phyloP scores from a whole-genome alignment of 2,797 vertebrate genomes.

The Thripadectes ignobilis region DNA sequence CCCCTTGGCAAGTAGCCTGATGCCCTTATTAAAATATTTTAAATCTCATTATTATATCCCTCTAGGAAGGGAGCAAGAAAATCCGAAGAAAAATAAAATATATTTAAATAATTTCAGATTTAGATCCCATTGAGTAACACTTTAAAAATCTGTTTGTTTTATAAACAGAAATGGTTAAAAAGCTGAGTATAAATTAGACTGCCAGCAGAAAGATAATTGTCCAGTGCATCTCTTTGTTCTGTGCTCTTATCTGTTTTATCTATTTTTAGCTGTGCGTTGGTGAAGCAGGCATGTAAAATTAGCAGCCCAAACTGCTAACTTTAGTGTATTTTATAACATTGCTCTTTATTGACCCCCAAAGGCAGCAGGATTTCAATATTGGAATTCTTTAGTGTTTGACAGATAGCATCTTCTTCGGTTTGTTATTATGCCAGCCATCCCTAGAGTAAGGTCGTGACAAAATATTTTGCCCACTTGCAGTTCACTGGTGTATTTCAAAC shows the following conservation, averaged over 20 bases:
- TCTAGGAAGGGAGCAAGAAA: background rate
- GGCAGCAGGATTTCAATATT: background rate
- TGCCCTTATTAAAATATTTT: conserved; percentile 17
- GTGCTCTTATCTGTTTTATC: conserved; percentile 34
- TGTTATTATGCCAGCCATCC: background rate
- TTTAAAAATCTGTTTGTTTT: background rate
- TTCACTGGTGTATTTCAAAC: background rate
- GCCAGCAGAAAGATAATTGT: conserved; percentile 15
- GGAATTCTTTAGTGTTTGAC: background rate
- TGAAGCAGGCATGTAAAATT: conserved; percentile 20
- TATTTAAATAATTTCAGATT: background rate
- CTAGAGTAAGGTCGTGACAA: background rate
- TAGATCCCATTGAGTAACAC: background rate
- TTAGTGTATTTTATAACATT: background rate
- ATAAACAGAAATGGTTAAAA: background rate
- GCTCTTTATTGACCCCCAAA: conserved; percentile 26
- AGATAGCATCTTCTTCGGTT: background rate
- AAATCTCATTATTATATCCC: background rate
- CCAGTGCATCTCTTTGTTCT: conserved; percentile 41
- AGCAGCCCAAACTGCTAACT: conserved; percentile 26
- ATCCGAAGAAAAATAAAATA: background rate
- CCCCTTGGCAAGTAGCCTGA: conserved; percentile 26
- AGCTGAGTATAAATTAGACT: background rate
- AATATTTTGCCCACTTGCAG: background rate
- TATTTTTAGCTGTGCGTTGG: conserved; percentile 23